Conservation (phyloP, 2,797 vertebrate genomes). For the Pipistrellus kuhlii region DNA sequence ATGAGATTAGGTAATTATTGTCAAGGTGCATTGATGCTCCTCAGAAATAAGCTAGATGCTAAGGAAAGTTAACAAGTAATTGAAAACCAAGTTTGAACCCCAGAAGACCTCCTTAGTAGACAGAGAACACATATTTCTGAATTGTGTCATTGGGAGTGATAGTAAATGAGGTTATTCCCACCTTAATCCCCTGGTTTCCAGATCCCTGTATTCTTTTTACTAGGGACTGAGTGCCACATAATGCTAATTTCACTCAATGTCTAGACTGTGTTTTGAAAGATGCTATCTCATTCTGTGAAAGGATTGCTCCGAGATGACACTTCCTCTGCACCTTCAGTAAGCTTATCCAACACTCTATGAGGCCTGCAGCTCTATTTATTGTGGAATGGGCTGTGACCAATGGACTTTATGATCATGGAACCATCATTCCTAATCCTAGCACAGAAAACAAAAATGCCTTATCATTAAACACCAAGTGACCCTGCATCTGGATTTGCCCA, state of each 20-base stretch:
- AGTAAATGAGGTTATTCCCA: not conserved
- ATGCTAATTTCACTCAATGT: not conserved
- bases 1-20: not conserved
- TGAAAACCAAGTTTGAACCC: not conserved
- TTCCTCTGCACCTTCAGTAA: not conserved
- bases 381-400: not conserved
- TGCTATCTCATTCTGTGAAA: not conserved
- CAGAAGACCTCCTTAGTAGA: not conserved
- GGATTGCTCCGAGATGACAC: not conserved
- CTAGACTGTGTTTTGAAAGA: not conserved
- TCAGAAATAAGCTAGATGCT: constrained; percentile 58
- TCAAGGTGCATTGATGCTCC: not conserved
- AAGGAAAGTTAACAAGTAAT: constrained; percentile 20
- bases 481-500: not conserved
- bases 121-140: constrained; percentile 19
- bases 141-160: not conserved
- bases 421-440: not conserved
- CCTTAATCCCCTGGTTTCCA: not conserved
- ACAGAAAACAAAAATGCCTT: not conserved
- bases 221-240: not conserved
- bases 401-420: not conserved
- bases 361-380: not conserved
- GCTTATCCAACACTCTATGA: not conserved
- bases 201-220: not conserved
- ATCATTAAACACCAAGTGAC: not conserved